Percentiles rank a stretch among this genome's conserved stretches.
phyloP scores from a whole-genome alignment of 2,113 vertebrate species.

The Eidolon helvum region DNA sequence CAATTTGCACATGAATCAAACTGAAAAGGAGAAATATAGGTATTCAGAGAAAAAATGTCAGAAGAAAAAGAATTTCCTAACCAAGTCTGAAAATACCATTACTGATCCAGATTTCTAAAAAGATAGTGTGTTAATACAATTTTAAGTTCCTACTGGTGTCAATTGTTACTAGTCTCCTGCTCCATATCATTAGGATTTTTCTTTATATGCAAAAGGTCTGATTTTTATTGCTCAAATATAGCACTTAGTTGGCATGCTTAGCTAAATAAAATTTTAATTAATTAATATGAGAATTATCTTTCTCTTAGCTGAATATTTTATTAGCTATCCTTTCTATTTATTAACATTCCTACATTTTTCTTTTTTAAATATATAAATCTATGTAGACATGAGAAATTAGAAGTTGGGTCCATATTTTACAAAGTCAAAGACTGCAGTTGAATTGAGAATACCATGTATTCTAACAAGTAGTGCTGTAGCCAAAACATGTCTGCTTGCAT shows the following conservation, averaged over 20 bases:
- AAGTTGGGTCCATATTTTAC: conserved; percentile 56
- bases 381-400: conserved; percentile 4
- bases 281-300: neutral
- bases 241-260: neutral
- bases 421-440: conserved; percentile 43
- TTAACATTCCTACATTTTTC: conserved; percentile 4
- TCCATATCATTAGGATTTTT: conserved; percentile 25
- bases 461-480: conserved; percentile 74
- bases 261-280: neutral
- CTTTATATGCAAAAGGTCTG: neutral
- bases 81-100: neutral
- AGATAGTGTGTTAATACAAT: neutral
- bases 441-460: conserved; percentile 70
- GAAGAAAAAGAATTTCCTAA: conserved; percentile 31
- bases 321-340: neutral
- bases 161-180: neutral
- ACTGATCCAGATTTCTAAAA: neutral
- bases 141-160: conserved; percentile 16
- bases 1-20: neutral
- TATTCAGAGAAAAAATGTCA: neutral
- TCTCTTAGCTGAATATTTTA: conserved; percentile 27
- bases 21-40: neutral
- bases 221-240: conserved; percentile 13
- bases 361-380: conserved; percentile 50
- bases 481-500: conserved; percentile 80